Conservation (phyloP, 2,888 invertebrate genomes). For the Saturnia pavonia region DNA sequence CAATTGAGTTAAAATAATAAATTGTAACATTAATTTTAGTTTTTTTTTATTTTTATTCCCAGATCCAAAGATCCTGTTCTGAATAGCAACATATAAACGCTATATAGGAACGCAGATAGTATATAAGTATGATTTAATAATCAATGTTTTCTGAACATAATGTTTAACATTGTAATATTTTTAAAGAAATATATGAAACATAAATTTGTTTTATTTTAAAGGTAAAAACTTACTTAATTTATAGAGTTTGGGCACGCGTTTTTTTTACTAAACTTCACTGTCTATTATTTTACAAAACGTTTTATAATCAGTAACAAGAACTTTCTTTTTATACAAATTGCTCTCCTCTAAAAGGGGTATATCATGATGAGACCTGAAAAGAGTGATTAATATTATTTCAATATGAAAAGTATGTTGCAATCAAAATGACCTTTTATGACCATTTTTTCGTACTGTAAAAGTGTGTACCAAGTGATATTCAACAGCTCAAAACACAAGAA, state of each 20-base stretch:
- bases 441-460: not conserved
- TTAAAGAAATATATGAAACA: constrained; percentile 8
- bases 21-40: constrained; percentile 52
- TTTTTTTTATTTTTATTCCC: constrained; percentile 62
- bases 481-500: too few relatives aligned
- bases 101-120: constrained; percentile 13
- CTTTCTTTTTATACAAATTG: constrained; percentile 70
- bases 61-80: constrained; percentile 73
- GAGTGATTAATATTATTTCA: constrained; percentile 10
- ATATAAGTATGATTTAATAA: constrained; percentile 4
- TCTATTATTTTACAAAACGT: constrained; percentile 73
- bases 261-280: constrained; percentile 26
- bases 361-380: constrained; percentile 60
- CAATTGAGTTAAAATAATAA: constrained; percentile 58
- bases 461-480: not conserved
- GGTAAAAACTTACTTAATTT: not conserved
- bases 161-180: constrained; percentile 23
- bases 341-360: constrained; percentile 61
- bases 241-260: not conserved
- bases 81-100: constrained; percentile 39
- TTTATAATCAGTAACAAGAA: constrained; percentile 70
- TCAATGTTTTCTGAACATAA: constrained; percentile 20
- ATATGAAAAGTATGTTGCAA: constrained; percentile 14
- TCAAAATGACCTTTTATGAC: not conserved
- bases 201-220: constrained; percentile 10